Conservation (phyloP, 2,113 vertebrate species). For the Sorex araneus region DNA sequence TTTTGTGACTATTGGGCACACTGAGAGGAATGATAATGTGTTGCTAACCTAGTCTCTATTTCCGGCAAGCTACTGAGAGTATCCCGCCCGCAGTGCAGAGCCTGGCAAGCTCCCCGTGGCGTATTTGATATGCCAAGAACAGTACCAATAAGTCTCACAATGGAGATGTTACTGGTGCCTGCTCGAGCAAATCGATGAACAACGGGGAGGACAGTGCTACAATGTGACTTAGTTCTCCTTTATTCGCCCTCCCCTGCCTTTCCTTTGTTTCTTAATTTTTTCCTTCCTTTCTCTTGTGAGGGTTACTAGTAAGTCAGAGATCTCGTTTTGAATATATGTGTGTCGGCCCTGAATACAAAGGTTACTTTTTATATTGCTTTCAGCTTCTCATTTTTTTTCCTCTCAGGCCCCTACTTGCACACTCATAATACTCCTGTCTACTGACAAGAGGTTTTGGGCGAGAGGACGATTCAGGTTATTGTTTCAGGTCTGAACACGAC, state of each 20-base stretch:
- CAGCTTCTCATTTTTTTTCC: neutral
- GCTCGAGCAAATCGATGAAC: too few relatives aligned
- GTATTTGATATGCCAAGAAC: too few relatives aligned
- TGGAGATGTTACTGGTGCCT: too few relatives aligned
- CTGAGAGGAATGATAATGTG: neutral
- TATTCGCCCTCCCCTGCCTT: neutral
- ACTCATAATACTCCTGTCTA: neutral
- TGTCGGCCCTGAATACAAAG: neutral
- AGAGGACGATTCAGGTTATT: neutral
- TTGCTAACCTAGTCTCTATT: conserved; percentile 18
- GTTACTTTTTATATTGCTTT: neutral
- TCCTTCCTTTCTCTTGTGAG: neutral
- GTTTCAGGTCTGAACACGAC: conserved; percentile 54
- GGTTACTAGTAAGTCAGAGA: neutral
- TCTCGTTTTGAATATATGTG: neutral
- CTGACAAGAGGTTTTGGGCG: neutral
- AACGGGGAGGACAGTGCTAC: too few relatives aligned
- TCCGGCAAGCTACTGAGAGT: too few relatives aligned
- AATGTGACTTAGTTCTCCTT: neutral
- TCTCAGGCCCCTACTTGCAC: neutral
- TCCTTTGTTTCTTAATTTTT: neutral
- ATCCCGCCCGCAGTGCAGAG: too few relatives aligned
- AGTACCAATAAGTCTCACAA: too few relatives aligned
- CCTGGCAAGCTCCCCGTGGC: too few relatives aligned
- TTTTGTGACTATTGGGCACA: neutral